A percentile compares a stretch with the other conserved stretches of the same genome.
Conservation (phyloP, 2,888 invertebrate genomes). For the Arrhopalites spinosus region DNA sequence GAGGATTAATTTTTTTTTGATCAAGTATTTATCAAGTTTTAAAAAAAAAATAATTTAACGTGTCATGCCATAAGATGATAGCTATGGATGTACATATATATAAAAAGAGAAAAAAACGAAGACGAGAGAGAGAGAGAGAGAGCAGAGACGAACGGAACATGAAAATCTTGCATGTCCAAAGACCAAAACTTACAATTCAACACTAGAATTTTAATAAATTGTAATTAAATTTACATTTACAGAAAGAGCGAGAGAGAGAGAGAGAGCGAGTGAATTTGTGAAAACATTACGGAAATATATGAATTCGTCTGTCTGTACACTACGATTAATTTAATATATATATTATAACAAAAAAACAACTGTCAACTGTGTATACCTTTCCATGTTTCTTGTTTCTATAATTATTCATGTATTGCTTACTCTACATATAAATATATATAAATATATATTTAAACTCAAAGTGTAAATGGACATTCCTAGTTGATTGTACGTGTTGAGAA, state of each 20-base stretch:
- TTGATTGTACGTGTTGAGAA: neutral
- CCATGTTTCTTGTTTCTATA: constrained; percentile 7
- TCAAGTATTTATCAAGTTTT: no score
- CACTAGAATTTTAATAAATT: no score
- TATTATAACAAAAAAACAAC: neutral
- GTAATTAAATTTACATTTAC: no score
- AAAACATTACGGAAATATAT: neutral
- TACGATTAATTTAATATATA: neutral
- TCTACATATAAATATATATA: neutral
- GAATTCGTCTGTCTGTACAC: neutral
- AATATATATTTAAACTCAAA: neutral
- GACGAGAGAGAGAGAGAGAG: no score
- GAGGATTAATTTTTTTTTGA: no score
- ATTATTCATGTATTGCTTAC: constrained; percentile 3
- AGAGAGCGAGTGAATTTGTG: neutral
- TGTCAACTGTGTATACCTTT: constrained; percentile 5
- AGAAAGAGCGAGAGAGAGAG: neutral
- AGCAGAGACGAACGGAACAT: no score
- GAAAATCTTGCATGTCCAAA: no score
- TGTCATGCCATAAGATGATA: no score
- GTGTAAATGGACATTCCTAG: constrained; percentile 32
- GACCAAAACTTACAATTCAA: no score
- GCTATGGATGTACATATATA: neutral
- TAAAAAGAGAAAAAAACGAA: neutral
- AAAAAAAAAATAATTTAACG: no score